A percentile compares a stretch with the other conserved stretches of the same genome.
phyloP scores from a whole-genome alignment of 1,140 invertebrate species.

The Euschistus heros region DNA sequence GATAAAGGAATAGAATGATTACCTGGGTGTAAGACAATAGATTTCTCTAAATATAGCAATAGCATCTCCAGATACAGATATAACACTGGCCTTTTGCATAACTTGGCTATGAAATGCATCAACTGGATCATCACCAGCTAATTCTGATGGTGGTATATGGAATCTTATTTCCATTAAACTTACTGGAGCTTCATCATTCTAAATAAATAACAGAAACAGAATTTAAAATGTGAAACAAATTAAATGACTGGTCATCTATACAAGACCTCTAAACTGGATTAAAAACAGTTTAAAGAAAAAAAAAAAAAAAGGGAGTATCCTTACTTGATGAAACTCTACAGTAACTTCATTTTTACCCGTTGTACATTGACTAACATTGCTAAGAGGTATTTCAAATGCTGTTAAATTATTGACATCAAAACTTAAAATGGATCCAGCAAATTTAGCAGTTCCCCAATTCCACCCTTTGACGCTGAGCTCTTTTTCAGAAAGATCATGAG shows the following conservation, averaged over 20 bases:
- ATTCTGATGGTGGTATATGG: conserved; percentile 82
- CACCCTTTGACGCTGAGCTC: conserved; percentile 93
- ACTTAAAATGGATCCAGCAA: conserved; percentile 80
- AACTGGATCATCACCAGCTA: conserved; percentile 80
- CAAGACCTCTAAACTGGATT: not conserved
- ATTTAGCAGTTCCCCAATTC: conserved; percentile 97
- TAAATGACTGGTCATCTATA: not conserved
- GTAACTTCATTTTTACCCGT: conserved; percentile 99
- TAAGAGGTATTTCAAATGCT: conserved; percentile 93
- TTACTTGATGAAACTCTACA: conserved; percentile 90
- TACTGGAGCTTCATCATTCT: conserved; percentile 96
- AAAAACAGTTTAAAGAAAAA: not conserved
- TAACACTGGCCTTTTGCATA: conserved; percentile 93
- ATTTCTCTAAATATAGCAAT: conserved; percentile 95
- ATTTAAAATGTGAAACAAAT: not conserved
- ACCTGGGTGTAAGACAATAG: conserved; percentile 96
- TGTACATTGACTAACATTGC: conserved; percentile 90
- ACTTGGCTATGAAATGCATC: conserved; percentile 93
- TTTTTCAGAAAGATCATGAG: conserved; percentile 77
- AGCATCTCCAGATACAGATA: conserved; percentile 93
- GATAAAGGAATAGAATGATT: conserved; percentile 26
- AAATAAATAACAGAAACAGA: conserved; percentile 14
- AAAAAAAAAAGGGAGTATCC: not conserved
- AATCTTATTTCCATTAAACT: conserved; percentile 96
- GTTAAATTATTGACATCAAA: conserved; percentile 84